Base-by-base conservation (phyloP, 2,888 invertebrate species). In the Vannuccia rotundouncinata region DNA sequence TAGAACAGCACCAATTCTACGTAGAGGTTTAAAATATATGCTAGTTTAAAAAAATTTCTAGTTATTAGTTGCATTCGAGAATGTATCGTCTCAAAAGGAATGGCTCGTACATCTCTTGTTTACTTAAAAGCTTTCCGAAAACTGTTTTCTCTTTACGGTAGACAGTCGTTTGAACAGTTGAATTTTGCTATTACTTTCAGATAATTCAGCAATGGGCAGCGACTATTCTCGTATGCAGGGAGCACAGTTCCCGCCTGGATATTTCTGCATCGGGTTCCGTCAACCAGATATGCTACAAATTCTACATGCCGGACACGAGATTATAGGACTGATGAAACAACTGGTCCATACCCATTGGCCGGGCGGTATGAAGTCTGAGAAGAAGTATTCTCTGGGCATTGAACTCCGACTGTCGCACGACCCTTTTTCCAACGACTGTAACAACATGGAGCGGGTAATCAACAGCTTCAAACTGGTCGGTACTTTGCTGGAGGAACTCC, bases 201-300 rank as follows among this genome's bases (percentile, higher is more conserved):
- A n/a, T n/a, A n/a, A n/a, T n/a, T n/a, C n/a, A n/a, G n/a, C n/a
- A 66, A 80, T 80, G 80, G 80, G 80, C 2, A 80, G 79, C 31
- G 79, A 80, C 59, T 80, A 80, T 25, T 80, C 80, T 13, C 79
- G 79, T 28, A 80, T 80, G 28, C 59, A 80, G 1, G 79, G 80
- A 0, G 27, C 59, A n/a, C 31, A 59, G 29, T 80, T 66, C 60
- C 80, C 80, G 0, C 29, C 80, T 22, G 29, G 79, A n/a, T 80
- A 80, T 31, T 80, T 80, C 66, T 29, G 59, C 5, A 29, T 80
- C 2, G 79, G 80, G 81, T 80, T 80, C 22, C 80, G 80, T 0
- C 80, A 80, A 29, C 80, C 80, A 17, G 80, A 80, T 66, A 80
- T 80, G 45, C 28, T 80, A 1, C 80, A 80, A 31, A 79, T 80